Evolutionary conservation across 2,888 invertebrate species (phyloP), one percentile per base, ranked within the genome.

Genomic region (Desoria tigrina): DNA sequence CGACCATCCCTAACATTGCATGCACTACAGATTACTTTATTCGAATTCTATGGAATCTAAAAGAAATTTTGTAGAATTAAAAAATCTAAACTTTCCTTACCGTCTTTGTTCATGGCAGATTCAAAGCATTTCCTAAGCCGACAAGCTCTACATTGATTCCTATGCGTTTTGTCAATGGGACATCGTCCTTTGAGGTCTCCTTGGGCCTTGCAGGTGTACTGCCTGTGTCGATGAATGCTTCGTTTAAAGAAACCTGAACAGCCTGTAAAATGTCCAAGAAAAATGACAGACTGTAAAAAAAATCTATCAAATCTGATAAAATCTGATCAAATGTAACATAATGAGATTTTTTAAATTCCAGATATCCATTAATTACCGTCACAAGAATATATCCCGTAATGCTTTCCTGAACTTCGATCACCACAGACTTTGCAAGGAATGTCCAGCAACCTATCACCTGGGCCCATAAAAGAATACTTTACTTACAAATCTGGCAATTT

Each of bases 401-500:
- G 98, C 83, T 98, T 99, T 66, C 99, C 98, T 16, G 97, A 97
- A 78, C 96, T 97, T 79, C 98, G 87, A 83, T 99, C 98, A 65
- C 96, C 96, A 79, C 98, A 99, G 69, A 99, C 99, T 83, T 95
- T 94, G 83, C 99, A 99, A 21, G 96, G 95, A 79, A 99, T 96
- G 83, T 99, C 98, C 79, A 98, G 87, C 77, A 99, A 87, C 78
- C 98, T 90, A 82, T 98, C 95, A 27, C 75, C 75, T 71, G 57
- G 61, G n/a, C 56, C 55, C 61, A 62, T 57, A 32, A 66, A 32
- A 55, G n/a, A n/a, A 3, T n/a, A 55, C 3, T 26, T n/a, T 26
- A 11, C 16, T 27, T 26, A 21, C 16, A 16, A 6, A 18, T 54
- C n/a, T n/a, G 24, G 18, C 27, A 27, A n/a, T n/a, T n/a, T n/a